Evolutionary conservation across 2,113 vertebrate species (phyloP).

Genomic region (Neogale vison): DNA sequence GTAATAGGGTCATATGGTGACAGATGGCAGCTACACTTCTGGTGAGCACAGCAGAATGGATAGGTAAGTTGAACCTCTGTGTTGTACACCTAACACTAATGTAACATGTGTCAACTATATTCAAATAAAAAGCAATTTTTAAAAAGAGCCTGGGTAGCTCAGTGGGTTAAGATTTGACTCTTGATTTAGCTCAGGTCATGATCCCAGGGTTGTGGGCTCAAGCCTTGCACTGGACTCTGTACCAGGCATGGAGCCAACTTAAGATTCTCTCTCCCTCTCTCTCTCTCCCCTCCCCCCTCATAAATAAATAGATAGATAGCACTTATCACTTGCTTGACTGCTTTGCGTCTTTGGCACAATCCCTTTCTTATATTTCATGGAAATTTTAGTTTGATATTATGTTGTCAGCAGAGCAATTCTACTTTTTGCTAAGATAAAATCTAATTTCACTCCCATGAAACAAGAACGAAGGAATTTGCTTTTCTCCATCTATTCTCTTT

Average conservation of each 20-base stretch:
- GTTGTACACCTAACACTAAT: neutral
- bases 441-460: constrained; percentile 40
- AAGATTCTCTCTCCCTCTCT: neutral
- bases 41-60: neutral
- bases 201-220: neutral
- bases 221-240: neutral
- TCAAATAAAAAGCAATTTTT: neutral
- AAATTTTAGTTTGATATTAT: constrained; percentile 43
- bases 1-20: neutral
- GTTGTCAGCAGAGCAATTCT: constrained; percentile 30
- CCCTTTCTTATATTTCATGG: neutral
- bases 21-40: neutral
- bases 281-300: neutral
- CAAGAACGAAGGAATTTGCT: constrained; percentile 8
- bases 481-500: constrained; percentile 27
- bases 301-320: neutral
- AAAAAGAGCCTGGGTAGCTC: neutral
- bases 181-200: neutral
- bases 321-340: neutral
- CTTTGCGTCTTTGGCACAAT: constrained; percentile 45
- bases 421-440: constrained; percentile 48
- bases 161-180: neutral
- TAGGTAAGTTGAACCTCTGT: neutral
- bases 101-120: neutral
- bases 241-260: neutral